Percentiles rank a stretch among this genome's conserved stretches.
phyloP scores from a whole-genome alignment of 2,113 vertebrate genomes.

The Narcine bancroftii region DNA sequence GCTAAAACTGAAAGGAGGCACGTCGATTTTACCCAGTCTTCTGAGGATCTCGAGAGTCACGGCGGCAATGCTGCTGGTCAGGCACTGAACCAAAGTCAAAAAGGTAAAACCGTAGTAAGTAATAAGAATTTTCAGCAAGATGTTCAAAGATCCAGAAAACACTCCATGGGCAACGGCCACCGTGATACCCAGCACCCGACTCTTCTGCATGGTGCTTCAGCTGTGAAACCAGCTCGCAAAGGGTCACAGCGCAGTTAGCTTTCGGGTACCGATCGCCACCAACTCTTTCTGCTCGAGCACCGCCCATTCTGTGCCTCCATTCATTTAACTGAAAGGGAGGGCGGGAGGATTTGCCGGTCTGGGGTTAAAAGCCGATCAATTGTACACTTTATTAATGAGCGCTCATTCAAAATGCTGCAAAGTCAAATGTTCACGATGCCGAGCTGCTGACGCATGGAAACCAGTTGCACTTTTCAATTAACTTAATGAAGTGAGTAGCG shows the following conservation, averaged over 20 bases:
- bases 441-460: conserved; percentile 44
- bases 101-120: conserved; percentile 74
- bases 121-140: conserved; percentile 88
- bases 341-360: neutral
- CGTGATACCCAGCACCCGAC: conserved; percentile 70
- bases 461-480: conserved; percentile 40
- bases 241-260: neutral
- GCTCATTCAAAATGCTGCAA: conserved; percentile 38
- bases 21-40: conserved; percentile 64
- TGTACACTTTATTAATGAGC: conserved; percentile 38
- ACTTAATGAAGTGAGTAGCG: conserved; percentile 41
- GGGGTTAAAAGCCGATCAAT: conserved; percentile 33
- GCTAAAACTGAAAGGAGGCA: conserved; percentile 73
- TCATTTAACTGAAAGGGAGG: neutral
- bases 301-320: conserved; percentile 3
- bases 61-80: conserved; percentile 77
- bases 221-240: neutral
- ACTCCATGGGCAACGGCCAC: conserved; percentile 89
- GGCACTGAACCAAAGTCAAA: conserved; percentile 85
- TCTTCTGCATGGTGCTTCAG: conserved; percentile 53
- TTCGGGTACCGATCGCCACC: neutral
- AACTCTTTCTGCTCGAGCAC: neutral
- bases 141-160: conserved; percentile 88
- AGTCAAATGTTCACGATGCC: conserved; percentile 34
- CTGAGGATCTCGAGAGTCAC: conserved; percentile 75